Conservation (phyloP, 2,888 invertebrate species). For the Argynnis bischoffii region DNA sequence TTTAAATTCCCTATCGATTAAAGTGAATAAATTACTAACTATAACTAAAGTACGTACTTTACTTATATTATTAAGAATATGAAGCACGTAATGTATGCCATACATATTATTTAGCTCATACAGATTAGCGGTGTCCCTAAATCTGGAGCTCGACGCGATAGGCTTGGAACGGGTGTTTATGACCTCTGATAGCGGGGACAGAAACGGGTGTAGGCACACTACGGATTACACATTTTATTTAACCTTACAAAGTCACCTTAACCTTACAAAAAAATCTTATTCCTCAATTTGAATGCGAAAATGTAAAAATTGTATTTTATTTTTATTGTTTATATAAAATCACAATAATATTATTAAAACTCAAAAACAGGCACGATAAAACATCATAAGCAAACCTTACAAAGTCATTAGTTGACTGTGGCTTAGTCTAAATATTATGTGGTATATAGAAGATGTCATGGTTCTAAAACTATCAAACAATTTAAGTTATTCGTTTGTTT, state of each 20-base stretch:
- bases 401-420: no score
- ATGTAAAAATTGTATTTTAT: no score
- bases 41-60: background rate
- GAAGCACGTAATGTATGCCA: constrained; percentile 7
- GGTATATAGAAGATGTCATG: no score
- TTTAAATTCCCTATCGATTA: background rate
- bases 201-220: constrained; percentile 10
- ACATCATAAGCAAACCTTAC: no score
- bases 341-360: no score
- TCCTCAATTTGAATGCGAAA: no score
- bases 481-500: no score
- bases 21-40: background rate
- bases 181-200: constrained; percentile 27
- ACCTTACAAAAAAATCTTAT: no score
- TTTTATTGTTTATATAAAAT: no score
- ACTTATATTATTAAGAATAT: background rate
- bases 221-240: background rate
- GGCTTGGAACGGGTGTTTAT: constrained; percentile 31
- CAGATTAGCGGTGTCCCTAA: constrained; percentile 34
- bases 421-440: no score
- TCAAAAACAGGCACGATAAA: no score
- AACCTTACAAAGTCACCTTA: background rate
- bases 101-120: constrained; percentile 23
- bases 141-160: constrained; percentile 31
- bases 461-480: no score